phyloP scores from a whole-genome alignment of 1,140 invertebrate species.

The Geopemphigus sp. region DNA sequence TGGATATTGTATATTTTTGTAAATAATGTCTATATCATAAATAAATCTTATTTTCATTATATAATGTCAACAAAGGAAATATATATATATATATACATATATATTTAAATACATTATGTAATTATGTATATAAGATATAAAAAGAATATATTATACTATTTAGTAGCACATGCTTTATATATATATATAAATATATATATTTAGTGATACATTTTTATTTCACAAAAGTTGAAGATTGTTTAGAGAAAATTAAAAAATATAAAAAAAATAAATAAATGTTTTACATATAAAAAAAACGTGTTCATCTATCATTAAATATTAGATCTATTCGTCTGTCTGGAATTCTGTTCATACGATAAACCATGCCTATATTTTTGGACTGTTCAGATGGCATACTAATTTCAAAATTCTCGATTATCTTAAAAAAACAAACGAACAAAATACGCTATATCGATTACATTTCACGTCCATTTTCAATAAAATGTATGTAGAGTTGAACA shows the following conservation, averaged over 20 bases:
- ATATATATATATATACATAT: conserved; percentile 17
- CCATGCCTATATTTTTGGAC: conserved; percentile 51
- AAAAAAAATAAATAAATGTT: conserved; percentile 29
- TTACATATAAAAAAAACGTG: conserved; percentile 27
- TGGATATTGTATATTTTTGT: conserved; percentile 36
- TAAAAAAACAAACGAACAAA: conserved; percentile 49
- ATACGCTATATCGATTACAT: background rate
- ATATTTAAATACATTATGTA: conserved; percentile 33
- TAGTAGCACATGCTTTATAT: conserved; percentile 43
- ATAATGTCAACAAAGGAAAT: background rate
- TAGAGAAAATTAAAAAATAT: conserved; percentile 28
- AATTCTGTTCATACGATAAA: conserved; percentile 53
- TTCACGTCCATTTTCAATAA: too few species aligned
- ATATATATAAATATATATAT: conserved; percentile 28
- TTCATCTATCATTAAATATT: conserved; percentile 49
- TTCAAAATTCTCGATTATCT: conserved; percentile 52
- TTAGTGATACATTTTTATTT: conserved; percentile 48
- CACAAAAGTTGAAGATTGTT: conserved; percentile 46
- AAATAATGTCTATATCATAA: conserved; percentile 15
- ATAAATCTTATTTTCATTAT: conserved; percentile 38
- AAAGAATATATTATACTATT: conserved; percentile 40
- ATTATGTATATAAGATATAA: conserved; percentile 41
- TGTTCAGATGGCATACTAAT: conserved; percentile 39
- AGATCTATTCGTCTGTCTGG: conserved; percentile 52
- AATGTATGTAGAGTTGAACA: background rate